phyloP scores from a whole-genome alignment of 2,113 vertebrate genomes.

The Syngnathoides biaculeatus region DNA sequence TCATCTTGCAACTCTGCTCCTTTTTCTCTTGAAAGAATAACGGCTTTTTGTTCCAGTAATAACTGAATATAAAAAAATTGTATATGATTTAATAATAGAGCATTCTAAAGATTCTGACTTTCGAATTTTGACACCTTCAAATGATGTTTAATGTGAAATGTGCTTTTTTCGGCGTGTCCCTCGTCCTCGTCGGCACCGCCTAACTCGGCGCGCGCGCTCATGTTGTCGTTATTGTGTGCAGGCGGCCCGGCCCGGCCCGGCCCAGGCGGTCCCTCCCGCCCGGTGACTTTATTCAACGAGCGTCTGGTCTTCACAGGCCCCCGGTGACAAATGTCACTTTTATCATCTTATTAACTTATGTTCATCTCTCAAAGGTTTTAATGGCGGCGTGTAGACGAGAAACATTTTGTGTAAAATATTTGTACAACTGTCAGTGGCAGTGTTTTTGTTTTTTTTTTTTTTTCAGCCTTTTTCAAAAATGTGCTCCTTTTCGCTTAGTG shows the following conservation, averaged over 20 bases:
- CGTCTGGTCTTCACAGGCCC: conserved; percentile 68
- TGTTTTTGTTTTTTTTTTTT: no score
- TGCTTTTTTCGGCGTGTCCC: neutral
- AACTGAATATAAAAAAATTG: no score
- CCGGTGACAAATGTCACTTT: conserved; percentile 65
- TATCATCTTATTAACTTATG: conserved; percentile 77
- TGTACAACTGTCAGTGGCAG: conserved; percentile 86
- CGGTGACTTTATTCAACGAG: conserved; percentile 48
- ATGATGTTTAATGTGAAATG: neutral
- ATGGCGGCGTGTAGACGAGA: conserved; percentile 69
- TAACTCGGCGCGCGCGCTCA: neutral
- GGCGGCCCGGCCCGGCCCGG: conserved; percentile 32
- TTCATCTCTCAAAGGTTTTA: conserved; percentile 83
- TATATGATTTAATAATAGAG: no score
- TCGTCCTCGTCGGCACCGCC: neutral
- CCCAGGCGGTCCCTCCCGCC: conserved; percentile 25
- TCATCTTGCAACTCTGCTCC: no score
- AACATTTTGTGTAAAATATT: conserved; percentile 80
- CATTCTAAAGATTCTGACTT: no score
- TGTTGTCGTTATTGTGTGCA: conserved; percentile 16
- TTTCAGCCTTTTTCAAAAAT: conserved; percentile 62
- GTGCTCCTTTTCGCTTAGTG: no score
- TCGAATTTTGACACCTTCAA: no score
- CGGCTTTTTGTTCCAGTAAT: no score
- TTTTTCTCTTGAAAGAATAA: no score